These are phyloP conservation scores for Cervus canadensis DNA, from an alignment of 2,113 vertebrate species.

Conservation along the genomic window DNA sequence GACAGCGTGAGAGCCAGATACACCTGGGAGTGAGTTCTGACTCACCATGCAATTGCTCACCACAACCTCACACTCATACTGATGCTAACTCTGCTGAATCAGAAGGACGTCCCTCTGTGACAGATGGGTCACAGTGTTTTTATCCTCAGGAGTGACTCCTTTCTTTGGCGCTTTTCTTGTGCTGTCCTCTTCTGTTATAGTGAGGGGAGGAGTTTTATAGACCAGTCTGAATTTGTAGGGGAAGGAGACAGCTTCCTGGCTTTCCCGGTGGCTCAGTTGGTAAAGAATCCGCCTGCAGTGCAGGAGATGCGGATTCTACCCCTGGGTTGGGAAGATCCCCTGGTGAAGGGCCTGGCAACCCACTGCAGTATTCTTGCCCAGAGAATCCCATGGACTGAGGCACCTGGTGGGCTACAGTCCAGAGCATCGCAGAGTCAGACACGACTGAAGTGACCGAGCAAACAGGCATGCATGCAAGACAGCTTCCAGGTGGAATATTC, in stretches of 20 bases:
- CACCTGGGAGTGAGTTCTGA: neutral
- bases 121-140: no score
- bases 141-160: neutral
- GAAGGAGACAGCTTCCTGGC: neutral
- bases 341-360: neutral
- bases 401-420: neutral
- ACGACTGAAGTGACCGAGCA: neutral
- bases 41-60: fast-evolving
- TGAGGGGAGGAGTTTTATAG: neutral
- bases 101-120: neutral
- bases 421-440: fast-evolving
- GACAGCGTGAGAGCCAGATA: no score
- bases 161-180: neutral
- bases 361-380: neutral
- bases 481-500: neutral
- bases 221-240: neutral
- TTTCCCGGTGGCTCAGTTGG: neutral
- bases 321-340: neutral
- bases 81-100: neutral
- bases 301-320: neutral
- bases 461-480: neutral
- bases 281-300: neutral
- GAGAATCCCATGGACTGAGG: neutral
- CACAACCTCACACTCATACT: neutral
- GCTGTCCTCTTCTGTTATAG: neutral